Evolutionary conservation across 2,113 vertebrate species (phyloP), one percentile per base, ranked within the genome.

Genomic region (Clarias magur): DNA sequence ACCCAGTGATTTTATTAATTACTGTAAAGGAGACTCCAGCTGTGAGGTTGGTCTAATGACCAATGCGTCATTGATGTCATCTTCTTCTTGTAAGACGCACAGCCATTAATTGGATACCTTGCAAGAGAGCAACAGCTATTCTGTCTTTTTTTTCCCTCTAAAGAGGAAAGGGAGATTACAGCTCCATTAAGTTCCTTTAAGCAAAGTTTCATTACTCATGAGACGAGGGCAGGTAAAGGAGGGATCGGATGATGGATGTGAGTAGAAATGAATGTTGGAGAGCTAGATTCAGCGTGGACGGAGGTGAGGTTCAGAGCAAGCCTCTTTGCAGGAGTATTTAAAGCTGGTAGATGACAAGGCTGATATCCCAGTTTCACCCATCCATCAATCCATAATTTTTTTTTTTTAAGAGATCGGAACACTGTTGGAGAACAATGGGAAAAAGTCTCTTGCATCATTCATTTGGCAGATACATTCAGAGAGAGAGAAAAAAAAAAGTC

Each of bases 131-230:
- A 84, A 65, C 82, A 80, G 80, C 63, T 84, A 85, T 80, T 17
- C 25, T 27, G 62, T 34, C 21, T 87, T 70, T 56, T 82, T 80
- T 86, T 85, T 81, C 87, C 85, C 73, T 68, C 67, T 54, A 30
- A 80, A 78, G 81, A 76, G 60, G 65, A 80, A 82, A 88, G 80
- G 83, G 87, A 87, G 85, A 89, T 92, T 78, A 85, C 81, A 88
- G 79, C 86, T 85, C 85, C 88, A 91, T 91, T 92, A 89, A 72
- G 63, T 88, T 81, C 89, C 86, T 84, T 85, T 85, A 91, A 88
- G 86, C 80, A 86, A 30, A 79, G 81, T 89, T 83, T 90, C 90
- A 92, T 92, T 91, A 91, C 79, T 89, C 90, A 84, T 68, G 54
- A 62, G 87, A 89, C 60, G 87, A 89, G 86, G 62, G 80, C 78